Evolutionary conservation across 2,113 vertebrate genomes (phyloP).

Genomic region (Alosa alosa): DNA sequence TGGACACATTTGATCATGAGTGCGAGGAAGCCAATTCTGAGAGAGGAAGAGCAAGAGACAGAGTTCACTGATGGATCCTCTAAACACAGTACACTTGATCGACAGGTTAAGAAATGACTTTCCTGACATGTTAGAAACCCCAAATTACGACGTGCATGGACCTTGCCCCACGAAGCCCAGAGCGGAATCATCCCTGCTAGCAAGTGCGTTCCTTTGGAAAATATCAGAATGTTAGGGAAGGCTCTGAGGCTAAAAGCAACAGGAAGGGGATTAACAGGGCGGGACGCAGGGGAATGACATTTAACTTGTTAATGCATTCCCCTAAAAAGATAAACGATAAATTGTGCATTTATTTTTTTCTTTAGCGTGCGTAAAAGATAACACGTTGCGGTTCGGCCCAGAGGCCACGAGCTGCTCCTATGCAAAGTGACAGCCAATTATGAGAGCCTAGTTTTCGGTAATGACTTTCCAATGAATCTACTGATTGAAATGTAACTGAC

Average conservation of each 20-base stretch:
- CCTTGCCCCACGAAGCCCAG: neutral
- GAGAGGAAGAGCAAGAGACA: neutral
- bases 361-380: conserved; percentile 87
- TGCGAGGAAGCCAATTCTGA: neutral
- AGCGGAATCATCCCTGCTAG: neutral
- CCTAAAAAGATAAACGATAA: conserved; percentile 88
- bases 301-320: conserved; percentile 80
- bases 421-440: conserved; percentile 86
- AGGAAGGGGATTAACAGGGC: conserved; percentile 62
- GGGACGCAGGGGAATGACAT: conserved; percentile 69
- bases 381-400: conserved; percentile 81
- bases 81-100: neutral
- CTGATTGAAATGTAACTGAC: conserved; percentile 84
- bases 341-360: conserved; percentile 78
- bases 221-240: conserved; percentile 50
- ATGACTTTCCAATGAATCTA: conserved; percentile 73
- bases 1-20: neutral
- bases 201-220: conserved; percentile 21
- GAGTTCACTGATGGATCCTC: neutral
- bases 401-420: conserved; percentile 81
- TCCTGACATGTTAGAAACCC: neutral
- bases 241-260: conserved; percentile 62
- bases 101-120: neutral
- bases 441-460: conserved; percentile 74
- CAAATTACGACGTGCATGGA: neutral